Conservation (phyloP, 2,888 invertebrate species). For the Noctua fimbriata region DNA sequence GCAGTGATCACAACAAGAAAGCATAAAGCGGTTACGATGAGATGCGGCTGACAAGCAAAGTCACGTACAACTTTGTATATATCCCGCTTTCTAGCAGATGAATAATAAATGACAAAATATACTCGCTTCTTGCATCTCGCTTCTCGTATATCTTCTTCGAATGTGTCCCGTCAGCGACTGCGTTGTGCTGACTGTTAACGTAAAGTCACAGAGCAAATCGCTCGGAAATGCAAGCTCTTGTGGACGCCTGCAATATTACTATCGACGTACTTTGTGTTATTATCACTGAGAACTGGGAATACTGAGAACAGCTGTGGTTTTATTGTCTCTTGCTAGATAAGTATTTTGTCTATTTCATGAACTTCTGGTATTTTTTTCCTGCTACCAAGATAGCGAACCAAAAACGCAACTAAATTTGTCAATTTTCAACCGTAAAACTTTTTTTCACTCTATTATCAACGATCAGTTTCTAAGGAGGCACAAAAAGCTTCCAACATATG, state of each 20-base stretch:
- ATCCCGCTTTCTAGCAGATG: conserved; percentile 86
- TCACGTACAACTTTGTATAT: conserved; percentile 84
- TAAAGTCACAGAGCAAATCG: conserved; percentile 65
- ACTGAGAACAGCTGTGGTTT: conserved; percentile 35
- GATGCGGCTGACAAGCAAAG: conserved; percentile 78
- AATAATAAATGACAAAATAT: conserved; percentile 87
- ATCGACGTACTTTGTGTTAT: conserved; percentile 60
- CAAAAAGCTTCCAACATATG: conserved; percentile 81
- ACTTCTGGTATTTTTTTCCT: not conserved
- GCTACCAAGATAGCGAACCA: not conserved
- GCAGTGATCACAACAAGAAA: conserved; percentile 77
- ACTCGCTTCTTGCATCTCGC: conserved; percentile 74
- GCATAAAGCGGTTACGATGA: conserved; percentile 77
- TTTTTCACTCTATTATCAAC: conserved; percentile 63
- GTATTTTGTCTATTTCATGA: not conserved
- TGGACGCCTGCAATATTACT: conserved; percentile 50
- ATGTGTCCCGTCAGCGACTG: conserved; percentile 68
- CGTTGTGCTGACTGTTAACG: conserved; percentile 72
- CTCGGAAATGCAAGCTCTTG: conserved; percentile 66
- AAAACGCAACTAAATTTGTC: conserved; percentile 48
- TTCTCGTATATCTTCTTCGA: conserved; percentile 49
- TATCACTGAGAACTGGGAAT: conserved; percentile 27
- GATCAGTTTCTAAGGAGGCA: conserved; percentile 73
- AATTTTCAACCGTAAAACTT: conserved; percentile 56
- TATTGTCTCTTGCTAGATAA: conserved; percentile 9